Evolutionary conservation across 2,797 vertebrate species (phyloP).

Genomic region (Harpagifer antarcticus): DNA sequence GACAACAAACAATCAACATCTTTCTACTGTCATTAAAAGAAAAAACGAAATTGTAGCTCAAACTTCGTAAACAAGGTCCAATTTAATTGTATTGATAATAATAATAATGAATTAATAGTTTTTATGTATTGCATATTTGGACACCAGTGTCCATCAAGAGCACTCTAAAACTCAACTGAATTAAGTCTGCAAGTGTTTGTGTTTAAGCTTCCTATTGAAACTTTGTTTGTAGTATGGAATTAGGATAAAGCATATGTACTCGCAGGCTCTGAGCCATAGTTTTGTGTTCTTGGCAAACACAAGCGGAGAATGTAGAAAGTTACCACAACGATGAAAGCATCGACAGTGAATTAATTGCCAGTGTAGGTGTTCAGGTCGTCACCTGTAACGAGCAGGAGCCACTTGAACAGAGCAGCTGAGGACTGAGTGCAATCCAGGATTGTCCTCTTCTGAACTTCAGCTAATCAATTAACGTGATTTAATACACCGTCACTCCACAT

Average conservation of each 20-base stretch:
- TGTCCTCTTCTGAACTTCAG: constrained; percentile 70
- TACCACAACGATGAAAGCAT: neutral
- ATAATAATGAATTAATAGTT: too few species aligned
- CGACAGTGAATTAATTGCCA: constrained; percentile 41
- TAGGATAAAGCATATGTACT: neutral
- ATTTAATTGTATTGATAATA: neutral
- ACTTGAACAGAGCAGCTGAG: constrained; percentile 42
- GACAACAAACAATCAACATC: neutral
- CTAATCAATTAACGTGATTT: constrained; percentile 77
- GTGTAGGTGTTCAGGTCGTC: constrained; percentile 54
- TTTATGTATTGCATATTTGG: neutral
- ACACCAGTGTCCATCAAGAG: neutral
- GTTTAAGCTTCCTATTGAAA: neutral
- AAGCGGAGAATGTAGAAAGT: constrained; percentile 10
- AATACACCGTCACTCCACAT: constrained; percentile 56
- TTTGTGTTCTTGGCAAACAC: neutral
- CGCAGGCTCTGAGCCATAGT: too few species aligned
- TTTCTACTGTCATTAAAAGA: neutral
- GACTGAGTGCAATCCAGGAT: constrained; percentile 36
- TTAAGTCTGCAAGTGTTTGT: neutral
- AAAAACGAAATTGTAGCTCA: too few species aligned
- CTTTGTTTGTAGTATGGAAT: neutral
- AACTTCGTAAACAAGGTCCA: neutral
- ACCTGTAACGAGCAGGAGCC: constrained; percentile 48
- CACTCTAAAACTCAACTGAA: neutral